Base-by-base conservation (phyloP, 2,888 invertebrate genomes). In the Drosophila mayaguana region DNA sequence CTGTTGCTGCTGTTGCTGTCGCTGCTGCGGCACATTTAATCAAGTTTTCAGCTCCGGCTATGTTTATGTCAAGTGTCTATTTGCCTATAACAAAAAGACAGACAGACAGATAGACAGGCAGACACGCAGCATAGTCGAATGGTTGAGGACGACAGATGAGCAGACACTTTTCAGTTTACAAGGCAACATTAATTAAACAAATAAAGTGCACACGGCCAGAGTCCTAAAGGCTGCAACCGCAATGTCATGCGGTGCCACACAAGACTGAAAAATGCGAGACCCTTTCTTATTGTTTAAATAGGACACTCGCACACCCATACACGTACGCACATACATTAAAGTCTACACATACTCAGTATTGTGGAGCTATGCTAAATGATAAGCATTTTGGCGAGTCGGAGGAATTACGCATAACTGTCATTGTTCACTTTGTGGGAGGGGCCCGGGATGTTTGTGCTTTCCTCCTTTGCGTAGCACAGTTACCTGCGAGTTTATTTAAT, bases 31-130 rank as follows among this genome's bases (percentile, higher is more conserved):
- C 75, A 85, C 85, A 89, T 89, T 88, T 85, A 85, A 85, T 85
- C 89, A 85, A 89, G 89, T 85, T 85, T 88, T 89, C 88, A 85
- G 78, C 89, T 78, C 75, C 70, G 69, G 84, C 85, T 78, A 76
- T 89, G 88, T 84, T 89, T 80, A 78, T 89, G 89, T 89, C 89
- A 89, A 85, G 85, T 88, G 89, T 89, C 88, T 85, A 88, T 85
- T 85, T 89, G 83, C 88, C 88, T 73, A 88, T 88, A 83, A 86
- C 90, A 87, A 87, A 80, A 89, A 83, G 75, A 72, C 81, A 82
- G 74, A 50, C 34, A 51, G 63, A 63, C 66, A 59, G 63, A 32
- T 48, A 61, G 46, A 20, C 43, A 22, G 43, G 9, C 22, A 45
- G 45, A 22, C 51, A 34, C 8, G 2, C 22, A 8, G 8, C 22